phyloP scores from a whole-genome alignment of 2,888 invertebrate species.

The Apotomis capreana region DNA sequence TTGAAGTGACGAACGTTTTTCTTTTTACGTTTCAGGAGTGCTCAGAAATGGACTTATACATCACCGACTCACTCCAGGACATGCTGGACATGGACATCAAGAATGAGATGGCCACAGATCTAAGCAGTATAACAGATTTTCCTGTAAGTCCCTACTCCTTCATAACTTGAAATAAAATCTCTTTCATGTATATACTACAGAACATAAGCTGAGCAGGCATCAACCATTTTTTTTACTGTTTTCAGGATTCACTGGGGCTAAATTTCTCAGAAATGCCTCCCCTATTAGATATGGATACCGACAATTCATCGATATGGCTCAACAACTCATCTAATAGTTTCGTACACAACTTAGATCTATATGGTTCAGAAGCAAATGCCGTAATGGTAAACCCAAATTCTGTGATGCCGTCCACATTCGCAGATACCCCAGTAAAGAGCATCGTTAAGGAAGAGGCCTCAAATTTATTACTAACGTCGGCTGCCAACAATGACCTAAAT shows the following conservation, averaged over 20 bases:
- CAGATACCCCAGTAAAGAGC: conserved; percentile 77
- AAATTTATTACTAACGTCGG: conserved; percentile 76
- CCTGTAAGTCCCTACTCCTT: conserved; percentile 64
- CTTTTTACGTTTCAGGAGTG: conserved; percentile 73
- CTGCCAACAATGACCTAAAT: conserved; percentile 63
- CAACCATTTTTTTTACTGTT: conserved; percentile 43
- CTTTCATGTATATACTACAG: not conserved
- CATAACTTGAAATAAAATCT: not conserved
- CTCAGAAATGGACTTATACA: conserved; percentile 85
- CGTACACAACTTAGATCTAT: conserved; percentile 87
- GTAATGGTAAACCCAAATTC: conserved; percentile 96
- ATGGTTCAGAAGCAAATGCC: conserved; percentile 88
- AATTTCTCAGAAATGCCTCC: conserved; percentile 86
- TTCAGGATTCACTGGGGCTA: conserved; percentile 84
- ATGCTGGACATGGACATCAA: conserved; percentile 96
- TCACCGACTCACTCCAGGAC: conserved; percentile 91
- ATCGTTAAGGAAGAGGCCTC: conserved; percentile 79
- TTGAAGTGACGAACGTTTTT: conserved; percentile 15
- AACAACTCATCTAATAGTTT: conserved; percentile 84
- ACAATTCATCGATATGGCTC: conserved; percentile 83
- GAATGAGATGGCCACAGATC: conserved; percentile 91
- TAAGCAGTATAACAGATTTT: conserved; percentile 88
- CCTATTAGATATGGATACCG: conserved; percentile 86
- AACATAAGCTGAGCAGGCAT: not conserved
- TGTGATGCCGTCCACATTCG: conserved; percentile 91